A percentile compares a stretch with the other conserved stretches of the same genome.
Evolutionary conservation across 2,113 vertebrate species (phyloP).

Genomic region (Mungos mungo): DNA sequence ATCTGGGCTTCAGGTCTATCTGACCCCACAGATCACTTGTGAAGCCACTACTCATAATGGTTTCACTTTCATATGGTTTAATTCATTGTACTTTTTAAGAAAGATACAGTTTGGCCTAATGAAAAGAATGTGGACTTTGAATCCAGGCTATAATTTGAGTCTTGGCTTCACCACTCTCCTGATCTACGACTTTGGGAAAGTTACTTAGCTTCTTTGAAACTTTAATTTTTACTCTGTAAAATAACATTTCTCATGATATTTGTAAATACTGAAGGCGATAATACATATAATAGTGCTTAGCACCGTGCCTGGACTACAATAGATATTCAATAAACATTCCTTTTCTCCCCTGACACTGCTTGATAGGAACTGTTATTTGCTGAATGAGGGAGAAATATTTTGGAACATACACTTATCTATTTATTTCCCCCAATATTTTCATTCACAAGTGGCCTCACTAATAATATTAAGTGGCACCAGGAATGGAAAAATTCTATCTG

Average conservation of each 20-base stretch:
- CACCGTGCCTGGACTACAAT: neutral
- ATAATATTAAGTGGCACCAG: neutral
- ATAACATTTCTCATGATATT: neutral
- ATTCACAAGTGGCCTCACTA: neutral
- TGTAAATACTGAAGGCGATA: conserved; percentile 15
- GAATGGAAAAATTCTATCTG: neutral
- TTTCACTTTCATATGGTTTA: neutral
- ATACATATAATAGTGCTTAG: neutral
- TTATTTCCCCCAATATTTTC: conserved; percentile 43
- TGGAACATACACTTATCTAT: neutral
- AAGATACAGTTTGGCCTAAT: neutral
- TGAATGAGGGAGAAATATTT: conserved; percentile 2
- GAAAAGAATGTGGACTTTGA: conserved; percentile 6
- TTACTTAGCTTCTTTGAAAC: conserved; percentile 19
- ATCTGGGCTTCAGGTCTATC: neutral
- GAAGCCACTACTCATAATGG: neutral
- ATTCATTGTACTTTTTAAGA: neutral
- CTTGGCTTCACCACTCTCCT: neutral
- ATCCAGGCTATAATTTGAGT: conserved; percentile 22
- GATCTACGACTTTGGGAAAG: neutral
- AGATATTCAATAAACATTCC: neutral
- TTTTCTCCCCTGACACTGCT: neutral
- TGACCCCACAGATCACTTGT: neutral
- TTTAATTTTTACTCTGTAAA: conserved; percentile 9
- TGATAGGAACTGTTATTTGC: conserved; percentile 10